Evolutionary conservation across 2,797 vertebrate genomes (phyloP).

Genomic region (Sebastes hopkinsi): DNA sequence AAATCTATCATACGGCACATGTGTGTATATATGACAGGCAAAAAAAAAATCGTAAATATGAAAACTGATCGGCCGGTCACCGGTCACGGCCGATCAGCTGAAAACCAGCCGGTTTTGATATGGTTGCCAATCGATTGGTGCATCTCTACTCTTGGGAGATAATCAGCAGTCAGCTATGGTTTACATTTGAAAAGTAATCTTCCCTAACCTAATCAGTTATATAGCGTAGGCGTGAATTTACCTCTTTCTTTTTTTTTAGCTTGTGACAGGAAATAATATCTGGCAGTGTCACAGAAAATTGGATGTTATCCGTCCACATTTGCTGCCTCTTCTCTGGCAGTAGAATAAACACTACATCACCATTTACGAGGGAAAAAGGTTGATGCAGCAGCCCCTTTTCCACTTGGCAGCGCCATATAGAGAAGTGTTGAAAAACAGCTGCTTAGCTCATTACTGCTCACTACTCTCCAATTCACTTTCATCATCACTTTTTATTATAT

Average conservation of each 20-base stretch:
- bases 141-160: not conserved
- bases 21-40: not conserved
- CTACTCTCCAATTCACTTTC: slow-evolving; percentile 50
- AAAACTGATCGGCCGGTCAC: no score
- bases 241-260: not conserved
- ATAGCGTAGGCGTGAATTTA: not conserved
- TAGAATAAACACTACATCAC: slow-evolving; percentile 16
- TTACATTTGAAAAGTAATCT: slow-evolving; percentile 2
- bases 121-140: not conserved
- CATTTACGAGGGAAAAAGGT: slow-evolving; percentile 25
- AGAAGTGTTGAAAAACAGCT: slow-evolving; percentile 49
- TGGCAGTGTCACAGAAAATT: slow-evolving; percentile 7
- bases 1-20: not conserved
- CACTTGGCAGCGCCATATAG: slow-evolving; percentile 38
- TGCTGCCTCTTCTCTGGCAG: slow-evolving; percentile 21
- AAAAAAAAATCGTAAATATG: not conserved
- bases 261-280: slow-evolving; percentile 8
- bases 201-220: not conserved
- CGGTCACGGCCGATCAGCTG: not conserved
- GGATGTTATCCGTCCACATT: not conserved
- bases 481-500: slow-evolving; percentile 69
- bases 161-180: not conserved
- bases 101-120: not conserved
- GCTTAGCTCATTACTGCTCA: slow-evolving; percentile 52
- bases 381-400: slow-evolving; percentile 33